Evolutionary conservation across 2,888 invertebrate genomes (phyloP).

Genomic region (Catotricha subobsoleta): DNA sequence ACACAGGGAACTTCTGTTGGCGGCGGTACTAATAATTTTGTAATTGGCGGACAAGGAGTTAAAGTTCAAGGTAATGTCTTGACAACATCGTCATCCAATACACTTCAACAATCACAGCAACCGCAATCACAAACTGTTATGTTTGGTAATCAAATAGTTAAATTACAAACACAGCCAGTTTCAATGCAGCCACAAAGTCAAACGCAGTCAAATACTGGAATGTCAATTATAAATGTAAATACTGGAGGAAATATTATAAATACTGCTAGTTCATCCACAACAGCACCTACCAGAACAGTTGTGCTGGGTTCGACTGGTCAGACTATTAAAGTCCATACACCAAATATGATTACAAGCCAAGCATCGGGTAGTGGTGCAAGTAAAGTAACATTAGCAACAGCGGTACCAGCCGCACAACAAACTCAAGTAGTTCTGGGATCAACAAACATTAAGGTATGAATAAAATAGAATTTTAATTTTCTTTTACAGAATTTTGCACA

Average conservation of each 20-base stretch:
- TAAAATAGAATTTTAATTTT: too few relatives aligned
- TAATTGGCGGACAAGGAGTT: conserved; percentile 24
- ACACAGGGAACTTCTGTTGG: conserved; percentile 16
- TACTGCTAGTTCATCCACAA: conserved; percentile 4
- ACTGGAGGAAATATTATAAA: conserved; percentile 7
- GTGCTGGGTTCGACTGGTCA: conserved; percentile 21
- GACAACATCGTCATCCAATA: conserved; percentile 11
- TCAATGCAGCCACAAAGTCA: background rate
- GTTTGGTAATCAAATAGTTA: conserved; percentile 27
- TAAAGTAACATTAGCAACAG: too few relatives aligned
- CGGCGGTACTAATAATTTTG: conserved; percentile 18
- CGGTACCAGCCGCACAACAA: background rate
- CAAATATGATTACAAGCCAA: conserved; percentile 12
- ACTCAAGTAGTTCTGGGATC: conserved; percentile 10
- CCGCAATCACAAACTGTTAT: conserved; percentile 26
- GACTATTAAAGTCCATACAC: conserved; percentile 20
- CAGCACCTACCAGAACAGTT: conserved; percentile 18
- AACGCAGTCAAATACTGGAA: too few relatives aligned
- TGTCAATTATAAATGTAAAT: conserved; percentile 3
- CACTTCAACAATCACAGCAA: background rate
- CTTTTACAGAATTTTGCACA: too few relatives aligned
- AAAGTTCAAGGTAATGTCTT: conserved; percentile 25
- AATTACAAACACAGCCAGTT: conserved; percentile 3
- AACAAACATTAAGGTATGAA: conserved; percentile 11
- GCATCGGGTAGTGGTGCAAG: too few relatives aligned